phyloP scores from a whole-genome alignment of 2,113 vertebrate genomes.

The Epinephelus moara region DNA sequence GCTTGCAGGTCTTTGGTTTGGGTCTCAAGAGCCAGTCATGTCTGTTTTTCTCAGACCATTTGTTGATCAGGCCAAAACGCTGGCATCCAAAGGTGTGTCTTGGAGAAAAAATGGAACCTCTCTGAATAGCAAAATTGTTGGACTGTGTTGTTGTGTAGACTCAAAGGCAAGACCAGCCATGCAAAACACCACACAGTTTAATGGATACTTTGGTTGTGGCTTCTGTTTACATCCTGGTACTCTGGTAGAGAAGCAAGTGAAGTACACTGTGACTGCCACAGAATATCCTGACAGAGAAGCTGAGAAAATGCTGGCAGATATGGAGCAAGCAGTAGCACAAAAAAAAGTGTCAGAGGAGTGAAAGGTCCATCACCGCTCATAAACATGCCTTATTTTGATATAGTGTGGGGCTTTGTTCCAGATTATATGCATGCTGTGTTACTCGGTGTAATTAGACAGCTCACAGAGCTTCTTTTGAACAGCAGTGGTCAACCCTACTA shows the following conservation, averaged over 20 bases:
- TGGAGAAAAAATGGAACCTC: not conserved
- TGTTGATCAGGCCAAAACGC: not conserved
- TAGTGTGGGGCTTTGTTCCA: not conserved
- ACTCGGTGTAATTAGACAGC: not conserved
- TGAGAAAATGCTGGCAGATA: not conserved
- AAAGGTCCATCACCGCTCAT: constrained; percentile 4
- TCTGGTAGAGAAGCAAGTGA: not conserved
- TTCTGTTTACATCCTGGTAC: not conserved
- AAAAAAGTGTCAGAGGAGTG: not conserved
- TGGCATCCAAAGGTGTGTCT: not conserved
- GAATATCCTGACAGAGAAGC: constrained; percentile 2
- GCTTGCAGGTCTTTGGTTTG: constrained; percentile 1
- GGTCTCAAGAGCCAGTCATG: not conserved
- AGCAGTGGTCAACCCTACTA: too few relatives aligned
- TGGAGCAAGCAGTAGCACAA: not conserved
- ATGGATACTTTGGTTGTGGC: constrained; percentile 1
- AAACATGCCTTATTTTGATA: not conserved
- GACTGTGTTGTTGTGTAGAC: not conserved
- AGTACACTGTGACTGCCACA: not conserved
- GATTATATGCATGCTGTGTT: constrained; percentile 5
- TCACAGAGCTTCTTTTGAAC: not conserved
- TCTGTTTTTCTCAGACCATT: constrained; percentile 3
- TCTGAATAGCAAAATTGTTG: not conserved
- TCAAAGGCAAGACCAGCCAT: constrained; percentile 1
- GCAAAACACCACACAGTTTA: constrained; percentile 6